Base-by-base conservation (phyloP, 2,888 invertebrate species). In the Ceriagrion tenellum region DNA sequence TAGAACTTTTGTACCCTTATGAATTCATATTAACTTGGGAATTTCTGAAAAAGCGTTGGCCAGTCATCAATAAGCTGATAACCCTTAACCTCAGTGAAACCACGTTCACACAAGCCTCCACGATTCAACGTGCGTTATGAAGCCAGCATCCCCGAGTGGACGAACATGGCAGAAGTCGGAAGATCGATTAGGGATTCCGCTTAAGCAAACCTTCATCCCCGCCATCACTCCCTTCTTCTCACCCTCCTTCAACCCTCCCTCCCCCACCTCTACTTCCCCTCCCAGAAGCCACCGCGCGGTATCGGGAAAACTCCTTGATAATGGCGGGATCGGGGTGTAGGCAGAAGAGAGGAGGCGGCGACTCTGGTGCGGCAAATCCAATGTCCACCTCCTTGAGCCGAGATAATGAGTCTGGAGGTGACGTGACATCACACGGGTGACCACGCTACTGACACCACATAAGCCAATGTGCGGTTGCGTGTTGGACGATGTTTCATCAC, bases 141-240 rank as follows among this genome's bases (percentile, higher is more conserved):
- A 59, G 20, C 10, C 8, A 35, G 30, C 30, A 35, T 30, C 81
- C 30, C 30, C 30, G 81, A 8, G 81, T 35, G 81, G 81, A 81
- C 18, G 81, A 81, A 26, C 4, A n/a, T 81, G 35, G 30, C 81
- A 35, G 81, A 35, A 35, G 81, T 81, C 35, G 81, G 35, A 35
- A 81, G 81, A 81, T 81, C 81, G 81, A 81, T 81, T 81, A 81
- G 81, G 81, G 81, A 81, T 81, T 81, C 81, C 81, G 81, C 81
- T 81, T 30, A 35, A 81, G 81, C 35, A 81, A 81, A 81, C 81
- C 35, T 23, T 69, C n/a, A 10, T 26, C 69, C 69, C 81, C 81
- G 30, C 18, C 81, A 16, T 18, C 69, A 26, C 47, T n/a, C 69
- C n/a, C 30, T 3, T 81, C 81, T 35, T 35, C 81, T 1, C 30